Base-by-base conservation (phyloP, 1,140 invertebrate genomes). In the Bombus huntii region DNA sequence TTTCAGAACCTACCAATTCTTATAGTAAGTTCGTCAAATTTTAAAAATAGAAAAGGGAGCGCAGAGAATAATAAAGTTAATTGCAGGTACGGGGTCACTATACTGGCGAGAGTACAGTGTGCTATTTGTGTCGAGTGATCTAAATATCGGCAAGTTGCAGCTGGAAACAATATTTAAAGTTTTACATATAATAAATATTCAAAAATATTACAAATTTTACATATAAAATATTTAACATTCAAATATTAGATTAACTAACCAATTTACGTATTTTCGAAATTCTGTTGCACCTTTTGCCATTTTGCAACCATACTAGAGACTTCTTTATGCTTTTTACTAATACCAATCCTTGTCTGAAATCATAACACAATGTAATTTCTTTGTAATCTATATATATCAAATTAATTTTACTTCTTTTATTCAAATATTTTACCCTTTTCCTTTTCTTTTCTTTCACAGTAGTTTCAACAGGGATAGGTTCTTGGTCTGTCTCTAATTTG, bases 301-400 rank as follows among this genome's bases (percentile, higher is more conserved):
- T 97, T 97, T 47, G 97, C 96, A 2, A 97, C 97, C 92, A 97
- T 94, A 62, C 96, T 96, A 3, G 97, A 96, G 28, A 97, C 96
- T 88, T 97, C 96, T 91, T 97, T 97, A 90, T 97, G 97, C 92
- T 97, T 97, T 91, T 97, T 96, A 13, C 96, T 95, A 22, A 97
- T 94, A 44, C 96, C 96, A 82, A 96, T 90, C 92, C 97, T 97
- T 5, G 96, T 87, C 96, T 97, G 92, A 53, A 95, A 95, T 89
- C 75, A 86, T 12, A 42, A 42, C 4, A 34, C 9, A 66, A 74
- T 25, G 10, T n/a, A 34, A 47, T 53, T 75, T 31, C 28, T 47
- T 53, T 10, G 1, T 34, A 53, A 25, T 34, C 3, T 31, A 34
- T 6, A 53, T 22, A 34, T 6, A 53, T 8, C 6, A 44, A 73